Evolutionary conservation across 2,888 invertebrate genomes (phyloP).

Genomic region (Idaea aversata): DNA sequence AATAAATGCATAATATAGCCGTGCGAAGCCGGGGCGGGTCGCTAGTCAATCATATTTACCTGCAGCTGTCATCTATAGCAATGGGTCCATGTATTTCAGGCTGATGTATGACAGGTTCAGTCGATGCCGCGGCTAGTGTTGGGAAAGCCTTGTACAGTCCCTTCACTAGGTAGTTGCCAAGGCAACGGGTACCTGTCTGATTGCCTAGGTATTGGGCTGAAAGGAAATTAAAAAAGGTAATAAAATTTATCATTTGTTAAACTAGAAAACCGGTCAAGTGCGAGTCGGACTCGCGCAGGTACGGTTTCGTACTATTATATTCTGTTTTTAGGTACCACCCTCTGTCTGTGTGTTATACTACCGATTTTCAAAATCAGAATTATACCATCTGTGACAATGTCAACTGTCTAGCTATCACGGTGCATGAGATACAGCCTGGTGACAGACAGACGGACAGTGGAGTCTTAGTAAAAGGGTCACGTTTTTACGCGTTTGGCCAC

Average conservation of each 20-base stretch:
- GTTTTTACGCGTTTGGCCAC: too few species aligned
- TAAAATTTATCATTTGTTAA: background rate
- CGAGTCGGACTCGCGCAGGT: background rate
- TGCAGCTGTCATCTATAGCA: conserved; percentile 87
- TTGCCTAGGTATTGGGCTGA: conserved; percentile 87
- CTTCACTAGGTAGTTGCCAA: conserved; percentile 94
- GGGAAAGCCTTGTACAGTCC: conserved; percentile 92
- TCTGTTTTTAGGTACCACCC: too few species aligned
- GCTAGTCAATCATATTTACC: conserved; percentile 69
- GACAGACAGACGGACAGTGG: too few species aligned
- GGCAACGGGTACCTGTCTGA: conserved; percentile 90
- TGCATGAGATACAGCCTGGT: too few species aligned
- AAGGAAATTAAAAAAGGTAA: conserved; percentile 18
- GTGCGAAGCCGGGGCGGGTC: too few species aligned
- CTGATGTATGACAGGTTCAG: conserved; percentile 90
- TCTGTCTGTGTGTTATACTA: too few species aligned
- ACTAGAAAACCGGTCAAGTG: background rate
- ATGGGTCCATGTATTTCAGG: conserved; percentile 93
- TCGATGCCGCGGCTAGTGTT: conserved; percentile 82
- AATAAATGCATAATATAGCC: too few species aligned
- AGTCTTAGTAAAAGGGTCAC: too few species aligned
- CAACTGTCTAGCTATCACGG: too few species aligned
- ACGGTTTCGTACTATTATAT: background rate
- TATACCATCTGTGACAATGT: too few species aligned
- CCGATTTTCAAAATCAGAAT: too few species aligned